These are phyloP conservation scores for Sturnira hondurensis DNA, from an alignment of 2,113 vertebrate genomes.

Conservation along the genomic window DNA sequence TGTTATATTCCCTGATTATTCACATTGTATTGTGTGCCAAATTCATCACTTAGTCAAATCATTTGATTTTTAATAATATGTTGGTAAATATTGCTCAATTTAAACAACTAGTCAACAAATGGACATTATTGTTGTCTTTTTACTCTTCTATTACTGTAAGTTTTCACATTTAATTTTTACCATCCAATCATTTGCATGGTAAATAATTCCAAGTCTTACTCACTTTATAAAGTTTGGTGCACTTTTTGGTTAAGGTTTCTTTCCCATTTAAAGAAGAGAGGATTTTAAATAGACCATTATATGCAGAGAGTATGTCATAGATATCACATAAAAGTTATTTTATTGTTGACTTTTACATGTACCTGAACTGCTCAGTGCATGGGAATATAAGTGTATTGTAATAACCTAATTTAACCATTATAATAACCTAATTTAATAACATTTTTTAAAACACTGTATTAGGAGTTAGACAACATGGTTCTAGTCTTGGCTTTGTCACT, in stretches of 20 bases:
- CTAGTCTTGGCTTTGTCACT: background rate
- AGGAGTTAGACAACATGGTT: background rate
- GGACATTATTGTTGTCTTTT: background rate
- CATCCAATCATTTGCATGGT: background rate
- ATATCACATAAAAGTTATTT: background rate
- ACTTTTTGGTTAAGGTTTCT: background rate
- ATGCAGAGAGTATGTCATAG: background rate
- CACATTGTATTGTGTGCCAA: background rate
- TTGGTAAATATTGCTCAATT: background rate
- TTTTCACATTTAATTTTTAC: background rate
- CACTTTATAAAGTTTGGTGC: background rate
- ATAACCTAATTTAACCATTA: background rate
- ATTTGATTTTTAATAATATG: background rate
- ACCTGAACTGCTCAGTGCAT: background rate
- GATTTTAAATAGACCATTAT: background rate
- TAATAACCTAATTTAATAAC: background rate
- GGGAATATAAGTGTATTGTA: background rate
- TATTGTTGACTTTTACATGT: background rate
- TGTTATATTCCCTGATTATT: background rate
- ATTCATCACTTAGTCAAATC: background rate
- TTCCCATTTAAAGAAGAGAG: background rate
- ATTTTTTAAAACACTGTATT: background rate
- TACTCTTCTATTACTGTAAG: background rate
- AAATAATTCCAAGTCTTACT: background rate
- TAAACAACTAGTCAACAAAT: background rate